Base-by-base conservation (phyloP, 2,113 vertebrate genomes). In the Sminthopsis crassicaudata region DNA sequence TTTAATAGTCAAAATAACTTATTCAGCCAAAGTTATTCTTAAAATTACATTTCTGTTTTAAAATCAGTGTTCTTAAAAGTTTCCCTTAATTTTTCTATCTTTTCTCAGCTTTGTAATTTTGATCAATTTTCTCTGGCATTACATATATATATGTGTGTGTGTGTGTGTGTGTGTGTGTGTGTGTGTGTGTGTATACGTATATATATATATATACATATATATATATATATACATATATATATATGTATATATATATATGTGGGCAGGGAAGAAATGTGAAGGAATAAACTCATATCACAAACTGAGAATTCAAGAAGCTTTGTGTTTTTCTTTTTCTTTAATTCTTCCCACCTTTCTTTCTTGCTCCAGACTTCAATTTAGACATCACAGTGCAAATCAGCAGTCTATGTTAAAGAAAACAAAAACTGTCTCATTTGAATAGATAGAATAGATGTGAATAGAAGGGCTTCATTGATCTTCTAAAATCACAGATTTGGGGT, bases 301-400 rank as follows among this genome's bases (percentile, higher is more conserved):
- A 84, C 19, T n/a, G 57, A 93, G 89, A 19, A 0, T 89, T 89
- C 92, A 96, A 96, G 1, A 91, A 93, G 92, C n/a, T 36, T 90
- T 91, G 0, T 1, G 90, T 95, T 92, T 42, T 84, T 54, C 46
- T 19, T 2, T 92, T 88, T 11, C 23, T 55, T 55, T 89, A 57
- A 84, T 2, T 11, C 26, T 22, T 42, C 53, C 0, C 24, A 24
- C 46, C 51, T 27, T 10, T 90, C 19, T 84, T 94, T 93, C 2
- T 36, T 22, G 6, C 19, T 42, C n/a, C 36, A 84, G 67, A 84
- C 60, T 24, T 3, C 22, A 88, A 2, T 24, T 8, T 84, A 16
- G n/a, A n/a, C 7, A 30, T 91, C 76, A 89, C 91, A 55, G 54
- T 92, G 36, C 51, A 94, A 84, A 54, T 27, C 54, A 89, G 16